A percentile compares a stretch with the other conserved stretches of the same genome.
Conservation (phyloP, 64 coral and sea anemone genomes). For the Hydrozoanthus tunicans region DNA sequence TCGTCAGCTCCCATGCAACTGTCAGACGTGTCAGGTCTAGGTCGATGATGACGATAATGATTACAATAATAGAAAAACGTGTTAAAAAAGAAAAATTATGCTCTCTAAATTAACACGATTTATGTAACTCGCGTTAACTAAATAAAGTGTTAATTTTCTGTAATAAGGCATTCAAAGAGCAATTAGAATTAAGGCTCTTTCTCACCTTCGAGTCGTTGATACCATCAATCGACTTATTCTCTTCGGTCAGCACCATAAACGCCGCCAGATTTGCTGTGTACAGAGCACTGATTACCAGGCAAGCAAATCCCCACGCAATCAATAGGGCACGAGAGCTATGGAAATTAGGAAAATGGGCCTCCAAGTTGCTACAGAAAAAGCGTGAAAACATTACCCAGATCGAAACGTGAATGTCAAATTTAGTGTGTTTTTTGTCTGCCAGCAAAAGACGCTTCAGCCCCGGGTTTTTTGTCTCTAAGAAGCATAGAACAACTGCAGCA, state of each 20-base stretch:
- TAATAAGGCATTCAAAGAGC: too few relatives aligned
- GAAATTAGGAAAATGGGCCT: conserved; percentile 52
- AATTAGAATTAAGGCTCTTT: neutral
- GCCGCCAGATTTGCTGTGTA: conserved; percentile 77
- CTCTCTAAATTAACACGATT: too few relatives aligned
- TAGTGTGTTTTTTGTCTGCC: conserved; percentile 12
- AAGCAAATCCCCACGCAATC: conserved; percentile 52
- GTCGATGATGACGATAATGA: too few relatives aligned
- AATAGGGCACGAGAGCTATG: conserved; percentile 64
- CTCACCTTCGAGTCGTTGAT: conserved; percentile 73
- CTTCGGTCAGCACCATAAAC: conserved; percentile 62
- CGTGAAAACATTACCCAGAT: conserved; percentile 69
- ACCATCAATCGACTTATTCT: conserved; percentile 54
- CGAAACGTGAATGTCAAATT: conserved; percentile 66
- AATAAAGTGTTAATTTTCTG: too few relatives aligned
- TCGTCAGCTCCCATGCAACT: too few relatives aligned
- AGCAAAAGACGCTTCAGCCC: conserved; percentile 51
- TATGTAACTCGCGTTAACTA: too few relatives aligned
- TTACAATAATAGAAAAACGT: too few relatives aligned
- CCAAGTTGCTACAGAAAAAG: conserved; percentile 66
- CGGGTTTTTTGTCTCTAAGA: conserved; percentile 64
- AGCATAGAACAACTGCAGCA: conserved; percentile 34
- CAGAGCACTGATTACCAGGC: conserved; percentile 54
- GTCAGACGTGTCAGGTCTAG: too few relatives aligned
- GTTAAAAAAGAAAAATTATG: too few relatives aligned